Evolutionary conservation across 1,140 invertebrate genomes (phyloP).

Genomic region (Drosophila sp.): DNA sequence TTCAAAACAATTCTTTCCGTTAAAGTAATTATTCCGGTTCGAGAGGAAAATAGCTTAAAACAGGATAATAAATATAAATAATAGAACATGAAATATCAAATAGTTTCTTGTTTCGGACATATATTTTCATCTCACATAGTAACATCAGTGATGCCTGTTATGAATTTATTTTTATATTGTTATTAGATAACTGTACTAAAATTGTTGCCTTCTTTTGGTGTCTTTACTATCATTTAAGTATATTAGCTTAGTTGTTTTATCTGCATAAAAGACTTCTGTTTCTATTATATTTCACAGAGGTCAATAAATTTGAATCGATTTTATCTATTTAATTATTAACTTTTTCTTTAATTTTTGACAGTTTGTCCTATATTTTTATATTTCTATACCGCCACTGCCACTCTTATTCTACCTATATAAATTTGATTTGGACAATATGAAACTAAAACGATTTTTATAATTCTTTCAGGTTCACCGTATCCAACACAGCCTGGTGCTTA

Average conservation of each 20-base stretch:
- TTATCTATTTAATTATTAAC: not conserved
- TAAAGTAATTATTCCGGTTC: no score
- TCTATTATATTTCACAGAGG: no score
- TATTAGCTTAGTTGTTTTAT: no score
- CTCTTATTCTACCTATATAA: not conserved
- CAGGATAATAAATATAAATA: no score
- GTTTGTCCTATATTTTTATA: not conserved
- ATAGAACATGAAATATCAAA: no score
- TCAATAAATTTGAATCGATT: not conserved
- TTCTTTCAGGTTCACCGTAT: conserved; percentile 84
- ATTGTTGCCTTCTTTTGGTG: not conserved
- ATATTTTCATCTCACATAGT: no score
- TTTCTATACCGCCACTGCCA: not conserved
- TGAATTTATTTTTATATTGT: no score
- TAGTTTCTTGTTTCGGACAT: no score
- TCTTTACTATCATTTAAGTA: not conserved
- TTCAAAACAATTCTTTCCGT: no score
- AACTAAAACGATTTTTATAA: conserved; percentile 10
- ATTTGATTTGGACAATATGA: not conserved
- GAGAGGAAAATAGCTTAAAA: no score
- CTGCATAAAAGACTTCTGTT: no score
- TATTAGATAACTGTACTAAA: not conserved
- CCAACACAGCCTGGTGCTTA: conserved; percentile 85
- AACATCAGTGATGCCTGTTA: no score
- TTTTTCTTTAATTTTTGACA: not conserved